Base-by-base conservation (phyloP, 2,797 vertebrate genomes). In the Chromis chromis region DNA sequence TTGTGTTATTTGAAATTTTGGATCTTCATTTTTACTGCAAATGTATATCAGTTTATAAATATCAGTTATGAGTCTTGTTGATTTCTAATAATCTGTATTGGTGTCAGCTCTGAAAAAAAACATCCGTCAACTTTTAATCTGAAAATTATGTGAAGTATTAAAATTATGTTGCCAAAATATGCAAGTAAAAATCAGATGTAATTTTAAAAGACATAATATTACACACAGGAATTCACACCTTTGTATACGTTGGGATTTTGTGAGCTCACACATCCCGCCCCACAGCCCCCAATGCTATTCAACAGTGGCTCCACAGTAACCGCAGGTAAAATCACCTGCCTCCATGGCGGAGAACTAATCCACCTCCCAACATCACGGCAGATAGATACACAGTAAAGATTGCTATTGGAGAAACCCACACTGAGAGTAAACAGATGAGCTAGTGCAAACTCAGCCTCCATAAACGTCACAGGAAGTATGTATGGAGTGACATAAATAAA, bases 401-500 rank as follows among this genome's bases (percentile, higher is more conserved):
- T 24, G 57, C 16, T 58, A 74, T 70, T 79, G 86, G 60, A 82
- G 76, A 87, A 87, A 83, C 62, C 83, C 58, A 85, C 69, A 67
- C 69, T 55, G 76, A 36, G 70, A 67, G 81, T 75, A 80, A 89
- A 85, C 77, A 89, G 75, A 79, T 63, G 55, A 76, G 70, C 76
- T 53, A 22, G 67, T 61, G 88, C 74, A 72, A 86, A 87, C 86
- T 92, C 89, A 86, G 85, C 83, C 85, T 86, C 82, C 73, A 89
- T 92, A 79, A 92, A 79, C 91, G 87, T 93, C 92, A 91, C 86
- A 89, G 89, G 81, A 92, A 92, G 90, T 91, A 90, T 88, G 88
- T 91, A 91, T 89, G 80, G 87, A 91, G 85, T 91, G 93, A 91
- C 93, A 95, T 87, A 92, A 94, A 94, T 94, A 91, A 94, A 94